A percentile compares a stretch with the other conserved stretches of the same genome.
phyloP scores from a whole-genome alignment of 2,797 vertebrate genomes.

The Sebastes baramenuke region DNA sequence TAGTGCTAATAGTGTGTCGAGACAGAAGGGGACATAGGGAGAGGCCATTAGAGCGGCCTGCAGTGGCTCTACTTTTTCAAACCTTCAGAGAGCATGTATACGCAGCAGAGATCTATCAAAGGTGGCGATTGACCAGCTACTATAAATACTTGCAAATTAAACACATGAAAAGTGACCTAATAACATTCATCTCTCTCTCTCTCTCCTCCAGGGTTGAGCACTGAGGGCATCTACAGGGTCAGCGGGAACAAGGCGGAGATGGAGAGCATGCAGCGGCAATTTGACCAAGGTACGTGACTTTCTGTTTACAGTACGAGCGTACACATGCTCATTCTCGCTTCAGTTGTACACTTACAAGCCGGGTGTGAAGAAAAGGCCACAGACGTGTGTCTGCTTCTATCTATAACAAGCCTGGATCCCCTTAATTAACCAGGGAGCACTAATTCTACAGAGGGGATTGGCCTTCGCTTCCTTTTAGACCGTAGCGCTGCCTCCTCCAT shows the following conservation, averaged over 20 bases:
- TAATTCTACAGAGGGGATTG: slow-evolving; percentile 56
- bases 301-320: background rate
- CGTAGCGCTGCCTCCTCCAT: slow-evolving; percentile 42
- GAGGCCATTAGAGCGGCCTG: slow-evolving; percentile 24
- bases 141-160: slow-evolving; percentile 19
- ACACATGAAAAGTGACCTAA: slow-evolving; percentile 4
- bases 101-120: background rate
- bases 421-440: slow-evolving; percentile 69
- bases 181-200: background rate
- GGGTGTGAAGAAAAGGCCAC: background rate
- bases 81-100: background rate
- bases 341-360: background rate
- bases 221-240: slow-evolving; percentile 95
- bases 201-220: slow-evolving; percentile 84
- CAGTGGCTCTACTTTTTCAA: slow-evolving; percentile 3
- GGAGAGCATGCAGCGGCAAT: slow-evolving; percentile 95
- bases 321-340: background rate
- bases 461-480: slow-evolving; percentile 50
- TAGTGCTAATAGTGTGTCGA: slow-evolving; percentile 53
- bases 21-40: slow-evolving; percentile 22
- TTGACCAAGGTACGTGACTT: slow-evolving; percentile 89
- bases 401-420: slow-evolving; percentile 45
- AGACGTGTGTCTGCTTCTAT: slow-evolving; percentile 16
- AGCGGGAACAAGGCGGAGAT: slow-evolving; percentile 97
- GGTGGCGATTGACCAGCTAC: slow-evolving; percentile 5